A percentile compares a stretch with the other conserved stretches of the same genome.
These are phyloP conservation scores for Xenopus petersii DNA, from an alignment of 2,797 vertebrate genomes.

Conservation along the genomic window DNA sequence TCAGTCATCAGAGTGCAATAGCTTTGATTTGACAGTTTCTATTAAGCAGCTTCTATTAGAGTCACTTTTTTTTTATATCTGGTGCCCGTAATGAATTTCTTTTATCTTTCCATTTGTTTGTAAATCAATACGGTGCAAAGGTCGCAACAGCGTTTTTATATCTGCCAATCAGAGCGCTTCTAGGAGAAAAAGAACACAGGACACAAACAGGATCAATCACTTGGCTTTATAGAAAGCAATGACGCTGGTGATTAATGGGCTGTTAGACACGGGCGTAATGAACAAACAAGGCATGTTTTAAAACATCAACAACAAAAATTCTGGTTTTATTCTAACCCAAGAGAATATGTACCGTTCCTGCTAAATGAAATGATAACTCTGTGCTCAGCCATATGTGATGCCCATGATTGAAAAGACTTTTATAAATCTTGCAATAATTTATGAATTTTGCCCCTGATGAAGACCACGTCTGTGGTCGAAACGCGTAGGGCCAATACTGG, in stretches of 20 bases:
- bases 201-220: constrained; percentile 58
- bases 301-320: no score
- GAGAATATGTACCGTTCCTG: no score
- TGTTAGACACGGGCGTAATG: neutral
- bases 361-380: no score
- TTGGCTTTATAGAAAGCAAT: constrained; percentile 47
- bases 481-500: no score
- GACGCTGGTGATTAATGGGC: constrained; percentile 56
- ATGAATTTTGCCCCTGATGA: no score
- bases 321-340: no score
- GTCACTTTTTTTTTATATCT: neutral
- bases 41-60: neutral
- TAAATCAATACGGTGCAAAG: constrained; percentile 7
- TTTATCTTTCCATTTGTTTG: constrained; percentile 4
- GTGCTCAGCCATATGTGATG: no score
- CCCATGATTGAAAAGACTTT: no score
- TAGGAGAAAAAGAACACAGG: neutral
- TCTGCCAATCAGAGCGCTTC: neutral
- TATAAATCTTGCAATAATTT: no score
- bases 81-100: neutral
- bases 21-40: neutral
- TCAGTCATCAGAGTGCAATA: neutral
- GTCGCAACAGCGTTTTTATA: neutral
- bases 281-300: neutral
- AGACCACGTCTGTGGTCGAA: no score